Evolutionary conservation across 2,888 invertebrate genomes (phyloP), one percentile per base, ranked within the genome.

Genomic region (Apotomis turbidana): DNA sequence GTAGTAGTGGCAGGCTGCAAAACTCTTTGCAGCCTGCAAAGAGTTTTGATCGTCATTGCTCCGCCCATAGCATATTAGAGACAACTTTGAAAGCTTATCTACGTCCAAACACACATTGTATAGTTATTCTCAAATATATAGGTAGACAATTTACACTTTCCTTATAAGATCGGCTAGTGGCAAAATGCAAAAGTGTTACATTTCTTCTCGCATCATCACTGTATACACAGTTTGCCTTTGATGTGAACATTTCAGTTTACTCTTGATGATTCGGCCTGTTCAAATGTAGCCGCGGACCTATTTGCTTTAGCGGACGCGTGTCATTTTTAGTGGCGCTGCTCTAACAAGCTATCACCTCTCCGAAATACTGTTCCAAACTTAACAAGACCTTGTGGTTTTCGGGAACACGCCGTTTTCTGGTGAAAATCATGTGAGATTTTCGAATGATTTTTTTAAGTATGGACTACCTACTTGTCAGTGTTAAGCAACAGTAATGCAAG

Each of bases 221-320:
- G 68, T 62, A 57, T 58, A 51, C 13, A 52, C 15, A 68, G 62
- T 72, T 59, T 51, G 52, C 15, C 70, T 70, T 76, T 74, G 73
- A 72, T 70, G 69, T 62, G 58, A 71, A 59, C 58, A 63, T 38
- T 63, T 63, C 52, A 59, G 74, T 79, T 79, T 78, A 74, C 75
- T 74, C 71, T 77, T 76, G 68, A 81, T 78, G 70, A 76, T 55
- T 68, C 74, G 67, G 73, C 61, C 72, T 73, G 71, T 72, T 64
- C 74, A 75, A 76, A 66, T 68, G 67, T 67, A 67, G 74, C 73
- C 67, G 78, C 51, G 52, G 58, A 44, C 27, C n/a, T 83, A 81
- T 87, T 87, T 84, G 81, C 81, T 82, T 84, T 85, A 78, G 80
- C 86, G 77, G 75, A 74, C 70, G 76, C 76, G 83, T 88, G 87